phyloP scores from a whole-genome alignment of 2,888 invertebrate species.

The Cremastinae sp. region DNA sequence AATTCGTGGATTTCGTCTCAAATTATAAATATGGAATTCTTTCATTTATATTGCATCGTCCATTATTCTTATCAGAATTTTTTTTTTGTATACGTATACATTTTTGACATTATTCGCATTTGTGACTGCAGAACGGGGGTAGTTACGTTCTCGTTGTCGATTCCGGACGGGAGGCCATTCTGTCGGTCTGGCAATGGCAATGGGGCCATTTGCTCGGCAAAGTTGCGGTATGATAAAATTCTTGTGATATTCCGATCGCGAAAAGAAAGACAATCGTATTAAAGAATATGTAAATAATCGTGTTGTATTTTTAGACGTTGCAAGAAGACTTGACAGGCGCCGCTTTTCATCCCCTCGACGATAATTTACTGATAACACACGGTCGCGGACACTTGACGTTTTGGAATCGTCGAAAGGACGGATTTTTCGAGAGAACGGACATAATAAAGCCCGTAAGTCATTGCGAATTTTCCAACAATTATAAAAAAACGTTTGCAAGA shows the following conservation, averaged over 20 bases:
- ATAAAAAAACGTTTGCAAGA: too few relatives aligned
- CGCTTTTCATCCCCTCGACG: constrained; percentile 94
- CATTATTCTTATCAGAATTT: too few relatives aligned
- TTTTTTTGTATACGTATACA: neutral
- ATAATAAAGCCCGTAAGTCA: constrained; percentile 89
- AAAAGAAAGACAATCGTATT: neutral
- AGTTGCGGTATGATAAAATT: constrained; percentile 89
- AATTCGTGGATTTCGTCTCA: too few relatives aligned
- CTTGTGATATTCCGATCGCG: neutral
- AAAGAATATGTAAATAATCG: neutral
- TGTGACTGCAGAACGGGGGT: constrained; percentile 89
- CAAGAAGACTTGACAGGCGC: constrained; percentile 94
- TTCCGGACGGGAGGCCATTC: constrained; percentile 92
- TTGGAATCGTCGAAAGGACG: constrained; percentile 95
- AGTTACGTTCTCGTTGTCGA: constrained; percentile 95
- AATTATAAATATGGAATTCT: too few relatives aligned
- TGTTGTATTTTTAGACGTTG: constrained; percentile 83
- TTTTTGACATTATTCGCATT: neutral
- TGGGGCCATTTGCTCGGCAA: constrained; percentile 96
- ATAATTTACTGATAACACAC: constrained; percentile 94
- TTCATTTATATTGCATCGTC: too few relatives aligned
- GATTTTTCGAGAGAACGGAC: constrained; percentile 94
- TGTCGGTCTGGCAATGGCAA: constrained; percentile 98
- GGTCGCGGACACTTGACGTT: constrained; percentile 95
- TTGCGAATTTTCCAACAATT: too few relatives aligned